Evolutionary conservation across 2,888 invertebrate genomes (phyloP).

Genomic region (Pharmacophagus antenor): DNA sequence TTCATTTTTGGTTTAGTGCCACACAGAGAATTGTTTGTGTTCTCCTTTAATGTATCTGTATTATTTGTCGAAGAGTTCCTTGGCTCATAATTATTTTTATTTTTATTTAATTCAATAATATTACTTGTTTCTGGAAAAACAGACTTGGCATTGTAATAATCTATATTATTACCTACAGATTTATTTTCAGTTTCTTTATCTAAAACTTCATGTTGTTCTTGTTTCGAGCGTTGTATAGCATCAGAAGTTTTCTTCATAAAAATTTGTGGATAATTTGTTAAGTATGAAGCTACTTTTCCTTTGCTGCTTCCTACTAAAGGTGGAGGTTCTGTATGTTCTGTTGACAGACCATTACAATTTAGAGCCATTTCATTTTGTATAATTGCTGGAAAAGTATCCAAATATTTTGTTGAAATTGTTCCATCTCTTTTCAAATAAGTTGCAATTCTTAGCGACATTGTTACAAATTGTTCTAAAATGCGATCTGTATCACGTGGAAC

Average conservation of each 20-base stretch:
- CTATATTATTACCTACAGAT: slow-evolving; percentile 20
- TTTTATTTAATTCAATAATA: not conserved
- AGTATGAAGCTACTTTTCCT: slow-evolving; percentile 57
- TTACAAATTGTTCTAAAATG: slow-evolving; percentile 66
- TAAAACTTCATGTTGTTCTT: slow-evolving; percentile 3
- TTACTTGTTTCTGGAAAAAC: slow-evolving; percentile 2
- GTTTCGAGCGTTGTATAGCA: slow-evolving; percentile 33
- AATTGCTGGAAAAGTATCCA: slow-evolving; percentile 36
- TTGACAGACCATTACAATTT: slow-evolving; percentile 35
- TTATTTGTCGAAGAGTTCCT: not conserved
- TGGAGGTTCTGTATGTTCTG: slow-evolving; percentile 55
- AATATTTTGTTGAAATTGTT: slow-evolving; percentile 37
- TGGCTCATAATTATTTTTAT: slow-evolving; percentile 4
- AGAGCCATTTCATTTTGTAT: slow-evolving; percentile 32
- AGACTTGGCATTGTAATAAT: not conserved
- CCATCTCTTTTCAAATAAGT: slow-evolving; percentile 52
- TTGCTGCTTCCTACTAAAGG: slow-evolving; percentile 52
- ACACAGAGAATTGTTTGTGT: not conserved
- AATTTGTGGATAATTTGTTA: slow-evolving; percentile 68
- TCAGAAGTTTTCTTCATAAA: slow-evolving; percentile 61
- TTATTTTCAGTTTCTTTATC: slow-evolving; percentile 22
- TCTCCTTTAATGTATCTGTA: slow-evolving; percentile 1
- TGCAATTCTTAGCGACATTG: slow-evolving; percentile 65
- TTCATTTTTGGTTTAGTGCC: slow-evolving; percentile 2
- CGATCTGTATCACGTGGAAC: slow-evolving; percentile 66